Base-by-base conservation (phyloP, 2,888 invertebrate genomes). In the Drosophila ustulata region DNA sequence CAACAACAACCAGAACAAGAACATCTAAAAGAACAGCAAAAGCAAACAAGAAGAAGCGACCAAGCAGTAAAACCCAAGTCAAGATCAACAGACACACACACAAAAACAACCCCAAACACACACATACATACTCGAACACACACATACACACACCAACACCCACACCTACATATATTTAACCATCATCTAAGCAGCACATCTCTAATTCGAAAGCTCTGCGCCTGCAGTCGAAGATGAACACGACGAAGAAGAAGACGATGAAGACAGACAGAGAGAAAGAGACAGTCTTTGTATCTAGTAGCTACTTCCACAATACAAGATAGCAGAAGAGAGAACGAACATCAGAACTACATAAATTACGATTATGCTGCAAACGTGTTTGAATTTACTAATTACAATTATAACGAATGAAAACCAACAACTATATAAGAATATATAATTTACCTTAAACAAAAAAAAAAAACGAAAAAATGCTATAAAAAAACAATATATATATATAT, bases 201-300 rank as follows among this genome's bases (percentile, higher is more conserved):
- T 87, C 85, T 83, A 88, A 89, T 90, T 88, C 90, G 89, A 83
- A 80, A 88, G 84, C 88, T 77, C 69, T 81, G 80, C 88, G 88
- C 82, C 78, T 86, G 77, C 88, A 78, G 85, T 68, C 46, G 55
- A 63, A 66, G 34, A 51, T 55, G 55, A 65, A 50, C 46, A 65
- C 41, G 46, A 63, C 51, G 67, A 39, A 49, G 51, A 59, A 55
- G 39, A 71, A 55, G 64, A 56, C 58, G 65, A 65, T 69, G 50
- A 55, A 71, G 64, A 34, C 30, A 7, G 37, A 37, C n/a, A 37
- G 37, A 63, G 50, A 63, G 25, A 62, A 49, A 37, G 62, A 69
- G 49, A 52, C 39, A 52, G 56, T 66, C 78, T 78, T 77, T 72
- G 72, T 75, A 68, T 76, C 71, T 62, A 77, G 75, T 68, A 68